Evolutionary conservation across 2,113 vertebrate species (phyloP).

Genomic region (Prunella himalayana): DNA sequence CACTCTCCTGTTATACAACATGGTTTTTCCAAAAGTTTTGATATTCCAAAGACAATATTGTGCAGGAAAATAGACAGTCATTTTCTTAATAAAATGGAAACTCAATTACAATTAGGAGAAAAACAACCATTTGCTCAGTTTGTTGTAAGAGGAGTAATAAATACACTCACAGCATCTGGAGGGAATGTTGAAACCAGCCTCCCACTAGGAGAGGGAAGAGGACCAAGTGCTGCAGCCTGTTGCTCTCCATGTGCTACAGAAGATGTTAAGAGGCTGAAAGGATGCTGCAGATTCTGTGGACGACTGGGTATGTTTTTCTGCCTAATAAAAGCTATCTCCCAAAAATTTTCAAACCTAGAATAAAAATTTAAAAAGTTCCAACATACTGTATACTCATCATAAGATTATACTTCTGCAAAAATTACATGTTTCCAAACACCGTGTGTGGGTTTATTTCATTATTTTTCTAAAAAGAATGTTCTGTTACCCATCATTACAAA

Average conservation of each 20-base stretch:
- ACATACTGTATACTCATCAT: neutral
- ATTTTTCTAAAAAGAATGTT: neutral
- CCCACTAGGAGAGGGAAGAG: slow-evolving; percentile 13
- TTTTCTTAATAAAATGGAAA: neutral
- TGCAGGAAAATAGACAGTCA: neutral
- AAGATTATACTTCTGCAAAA: neutral
- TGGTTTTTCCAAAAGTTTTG: neutral
- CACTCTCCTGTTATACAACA: neutral
- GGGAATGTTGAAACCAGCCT: slow-evolving; percentile 43
- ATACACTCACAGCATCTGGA: slow-evolving; percentile 61
- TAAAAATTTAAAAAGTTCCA: neutral
- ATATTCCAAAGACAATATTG: neutral
- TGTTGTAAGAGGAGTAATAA: slow-evolving; percentile 46
- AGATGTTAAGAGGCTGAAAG: slow-evolving; percentile 55
- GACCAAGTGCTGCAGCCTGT: slow-evolving; percentile 9
- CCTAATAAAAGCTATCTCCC: slow-evolving; percentile 91
- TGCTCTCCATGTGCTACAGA: slow-evolving; percentile 39
- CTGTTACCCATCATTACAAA: neutral
- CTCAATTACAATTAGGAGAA: neutral
- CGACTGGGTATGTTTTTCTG: slow-evolving; percentile 66
- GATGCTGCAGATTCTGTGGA: slow-evolving; percentile 67
- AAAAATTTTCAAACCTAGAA: slow-evolving; percentile 81
- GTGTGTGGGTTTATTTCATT: neutral
- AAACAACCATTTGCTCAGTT: slow-evolving; percentile 55
- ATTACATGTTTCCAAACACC: neutral